A percentile compares a stretch with the other conserved stretches of the same genome.
These are phyloP conservation scores for Melangyna quadrimaculata DNA, from an alignment of 2,888 invertebrate species.

Conservation along the genomic window DNA sequence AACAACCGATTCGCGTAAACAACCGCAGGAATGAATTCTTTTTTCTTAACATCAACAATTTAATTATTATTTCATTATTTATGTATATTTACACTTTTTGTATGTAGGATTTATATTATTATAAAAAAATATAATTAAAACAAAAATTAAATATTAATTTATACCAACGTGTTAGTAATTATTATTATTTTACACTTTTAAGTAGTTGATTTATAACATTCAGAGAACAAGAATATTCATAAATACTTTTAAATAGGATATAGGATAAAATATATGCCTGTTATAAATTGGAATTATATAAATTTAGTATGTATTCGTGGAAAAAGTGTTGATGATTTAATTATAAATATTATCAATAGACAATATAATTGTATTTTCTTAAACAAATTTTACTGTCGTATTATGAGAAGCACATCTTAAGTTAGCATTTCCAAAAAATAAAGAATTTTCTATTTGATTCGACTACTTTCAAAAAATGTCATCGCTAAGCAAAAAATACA, in stretches of 20 bases:
- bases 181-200: background rate
- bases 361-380: background rate
- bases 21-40: slow-evolving; percentile 35
- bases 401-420: too few species aligned
- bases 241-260: background rate
- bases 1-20: slow-evolving; percentile 5
- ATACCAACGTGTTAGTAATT: background rate
- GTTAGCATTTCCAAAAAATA: too few species aligned
- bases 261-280: background rate
- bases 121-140: background rate
- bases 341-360: background rate
- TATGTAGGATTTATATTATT: slow-evolving; percentile 4
- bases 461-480: too few species aligned
- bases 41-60: slow-evolving; percentile 9
- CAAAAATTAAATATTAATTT: background rate
- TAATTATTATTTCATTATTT: slow-evolving; percentile 50
- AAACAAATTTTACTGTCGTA: too few species aligned
- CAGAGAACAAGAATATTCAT: background rate
- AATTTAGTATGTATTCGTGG: background rate
- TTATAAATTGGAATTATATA: background rate
- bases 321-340: background rate
- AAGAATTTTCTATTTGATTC: too few species aligned
- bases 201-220: background rate
- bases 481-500: too few species aligned
- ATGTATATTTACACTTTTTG: slow-evolving; percentile 5